Percentiles rank a stretch among this genome's conserved stretches.
Evolutionary conservation across 1,140 invertebrate species (phyloP).

Genomic region (Ridgeia piscesae): DNA sequence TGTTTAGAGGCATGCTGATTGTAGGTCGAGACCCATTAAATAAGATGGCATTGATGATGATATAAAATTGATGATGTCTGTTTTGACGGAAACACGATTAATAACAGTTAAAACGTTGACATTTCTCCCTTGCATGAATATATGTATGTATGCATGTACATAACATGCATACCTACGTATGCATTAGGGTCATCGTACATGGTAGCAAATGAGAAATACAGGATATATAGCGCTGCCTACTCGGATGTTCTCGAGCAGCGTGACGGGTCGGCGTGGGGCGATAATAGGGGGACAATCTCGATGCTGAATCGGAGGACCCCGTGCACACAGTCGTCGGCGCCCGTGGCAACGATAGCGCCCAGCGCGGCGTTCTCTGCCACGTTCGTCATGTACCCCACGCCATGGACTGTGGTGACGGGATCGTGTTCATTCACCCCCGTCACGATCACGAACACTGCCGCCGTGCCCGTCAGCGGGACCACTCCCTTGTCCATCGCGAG

Average conservation of each 20-base stretch:
- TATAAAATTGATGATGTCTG: slow-evolving; percentile 16
- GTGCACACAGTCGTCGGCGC: slow-evolving; percentile 31
- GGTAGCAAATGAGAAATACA: slow-evolving; percentile 38
- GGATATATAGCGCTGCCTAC: slow-evolving; percentile 30
- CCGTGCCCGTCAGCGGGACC: slow-evolving; percentile 38
- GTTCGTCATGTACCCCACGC: neutral
- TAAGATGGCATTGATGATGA: too few species aligned
- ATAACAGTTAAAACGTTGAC: too few species aligned
- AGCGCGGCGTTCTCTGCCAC: slow-evolving; percentile 17
- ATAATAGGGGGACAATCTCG: neutral
- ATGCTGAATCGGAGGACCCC: slow-evolving; percentile 17
- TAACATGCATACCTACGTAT: too few species aligned
- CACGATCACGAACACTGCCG: slow-evolving; percentile 13
- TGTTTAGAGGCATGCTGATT: too few species aligned
- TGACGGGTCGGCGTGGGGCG: slow-evolving; percentile 9
- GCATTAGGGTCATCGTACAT: slow-evolving; percentile 11
- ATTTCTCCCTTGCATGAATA: too few species aligned
- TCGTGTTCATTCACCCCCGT: slow-evolving; percentile 36
- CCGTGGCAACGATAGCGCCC: slow-evolving; percentile 37
- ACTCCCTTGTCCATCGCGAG: slow-evolving; percentile 73
- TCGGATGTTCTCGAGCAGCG: slow-evolving; percentile 26
- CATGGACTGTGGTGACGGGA: slow-evolving; percentile 28
- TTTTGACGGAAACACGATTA: neutral
- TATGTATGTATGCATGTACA: too few species aligned
- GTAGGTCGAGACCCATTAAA: too few species aligned